Evolutionary conservation across 2,888 invertebrate genomes (phyloP), one percentile per base, ranked within the genome.

Genomic region (Cryptosula pallasiana): DNA sequence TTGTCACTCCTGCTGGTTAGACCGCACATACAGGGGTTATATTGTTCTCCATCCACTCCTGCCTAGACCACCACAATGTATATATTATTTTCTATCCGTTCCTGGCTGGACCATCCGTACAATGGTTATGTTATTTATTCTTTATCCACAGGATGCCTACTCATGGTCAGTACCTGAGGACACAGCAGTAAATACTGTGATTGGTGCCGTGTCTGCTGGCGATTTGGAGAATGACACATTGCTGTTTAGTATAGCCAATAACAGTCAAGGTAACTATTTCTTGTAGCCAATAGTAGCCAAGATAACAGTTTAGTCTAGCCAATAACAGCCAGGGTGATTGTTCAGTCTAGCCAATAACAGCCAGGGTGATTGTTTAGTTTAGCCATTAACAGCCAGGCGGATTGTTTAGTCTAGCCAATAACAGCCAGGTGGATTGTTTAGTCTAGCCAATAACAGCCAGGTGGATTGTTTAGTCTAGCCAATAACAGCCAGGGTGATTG

Each of bases 221-320:
- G 63, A 63, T n/a, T 5, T 32, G 34, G 63, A 63, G 29, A 63
- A 63, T 63, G 63, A 63, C 32, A 63, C 63, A 32, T 2, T 63
- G n/a, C 29, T 63, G 34, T 63, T 63, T n/a, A 63, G 63, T 32
- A 34, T 63, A 34, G 63, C 20, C 5, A 57, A 57, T 57, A 25
- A 5, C 25, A 57, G 16, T 57, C n/a, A 16, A 57, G 57, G 57
- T 57, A n/a, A 57, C 3, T 45, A 20, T 45, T 45, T 45, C 20
- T 13, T 20, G 45, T 45, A 45, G 20, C 45, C 45, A 45, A 20
- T 45, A 20, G 20, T 5, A 45, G 45, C 20, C 9, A 45, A 45
- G 45, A 45, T 45, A 13, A 45, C n/a, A n/a, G 45, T 45, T 45
- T 20, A 5, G 45, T 45, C 45, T 45, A 45, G 20, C 45, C 45